Conservation (phyloP, 2,113 vertebrate species). For the Psettodes erumei region DNA sequence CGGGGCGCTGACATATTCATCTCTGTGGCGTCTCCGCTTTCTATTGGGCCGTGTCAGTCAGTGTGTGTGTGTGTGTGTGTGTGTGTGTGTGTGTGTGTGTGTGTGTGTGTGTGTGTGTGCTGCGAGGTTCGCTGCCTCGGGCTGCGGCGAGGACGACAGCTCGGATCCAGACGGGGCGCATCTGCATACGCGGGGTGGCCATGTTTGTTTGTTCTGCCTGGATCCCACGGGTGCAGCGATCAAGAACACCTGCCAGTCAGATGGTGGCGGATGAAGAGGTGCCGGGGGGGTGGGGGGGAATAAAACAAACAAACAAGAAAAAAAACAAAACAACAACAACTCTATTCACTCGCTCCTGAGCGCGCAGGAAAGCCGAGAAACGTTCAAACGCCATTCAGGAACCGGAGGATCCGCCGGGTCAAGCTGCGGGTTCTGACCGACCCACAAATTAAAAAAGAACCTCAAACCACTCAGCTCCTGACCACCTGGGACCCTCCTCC, state of each 20-base stretch:
- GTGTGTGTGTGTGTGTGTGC: conserved; percentile 26
- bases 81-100: conserved; percentile 20
- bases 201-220: conserved; percentile 58
- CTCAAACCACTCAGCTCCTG: no score
- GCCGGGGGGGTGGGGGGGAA: no score
- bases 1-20: conserved; percentile 68
- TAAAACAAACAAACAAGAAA: no score
- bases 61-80: conserved; percentile 15
- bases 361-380: no score
- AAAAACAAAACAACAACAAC: not conserved
- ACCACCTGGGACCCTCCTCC: no score
- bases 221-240: conserved; percentile 62
- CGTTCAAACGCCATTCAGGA: no score
- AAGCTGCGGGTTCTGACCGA: no score
- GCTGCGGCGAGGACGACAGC: conserved; percentile 55
- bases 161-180: conserved; percentile 54
- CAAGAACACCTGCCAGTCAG: conserved; percentile 60
- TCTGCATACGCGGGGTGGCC: conserved; percentile 62
- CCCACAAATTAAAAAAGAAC: no score
- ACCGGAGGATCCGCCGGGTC: no score
- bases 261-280: conserved; percentile 55
- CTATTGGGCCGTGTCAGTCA: conserved; percentile 56
- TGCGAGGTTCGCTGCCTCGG: conserved; percentile 62
- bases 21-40: conserved; percentile 59
- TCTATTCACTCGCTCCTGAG: conserved; percentile 4